Base-by-base conservation (phyloP, 2,888 invertebrate species). In the Lithophane leautieri region DNA sequence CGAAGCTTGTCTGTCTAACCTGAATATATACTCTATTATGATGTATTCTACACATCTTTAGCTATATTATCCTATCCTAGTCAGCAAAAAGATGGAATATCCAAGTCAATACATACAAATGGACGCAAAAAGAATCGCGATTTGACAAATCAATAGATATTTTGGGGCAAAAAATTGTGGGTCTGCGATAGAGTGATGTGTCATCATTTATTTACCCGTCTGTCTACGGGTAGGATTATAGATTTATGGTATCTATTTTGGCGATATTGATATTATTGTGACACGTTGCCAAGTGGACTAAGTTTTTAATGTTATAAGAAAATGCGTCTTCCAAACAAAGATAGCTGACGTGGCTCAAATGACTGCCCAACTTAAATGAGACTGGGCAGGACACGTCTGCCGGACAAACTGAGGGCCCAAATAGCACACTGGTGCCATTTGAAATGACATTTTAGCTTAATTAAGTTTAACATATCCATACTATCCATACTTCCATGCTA, bases 1-100 rank as follows among this genome's bases (percentile, higher is more conserved):
- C 16, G 16, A 56, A 28, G 61, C 25, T 42, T 28, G 2, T 28
- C 28, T 47, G 28, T 4, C 25, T 8, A 28, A 2, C 16, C 28
- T 34, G n/a, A 50, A n/a, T 34, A 50, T 50, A 34, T 22, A 50
- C 9, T 50, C 9, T 6, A 11, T 52, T 16, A 34, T 66, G 16
- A 66, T 34, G 19, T 52, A 52, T 52, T 52, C 6, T 9, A 52
- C 34, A 16, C 52, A n/a, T n/a, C 6, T 34, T 3, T 34, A 34
- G n/a, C 22, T 16, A 9, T 22, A 66, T 22, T 34, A 34, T 50
- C 34, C 42, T 50, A 34, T 50, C 67, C 42, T 40, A 73, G 61
- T 69, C 73, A 50, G 52, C 73, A 66, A 61, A 81, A 82, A 62
- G 12, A 65, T 52, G 61, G 77, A 81, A 76, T 54, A 74, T 73